phyloP scores from a whole-genome alignment of 2,113 vertebrate species.

The Sturnira hondurensis region DNA sequence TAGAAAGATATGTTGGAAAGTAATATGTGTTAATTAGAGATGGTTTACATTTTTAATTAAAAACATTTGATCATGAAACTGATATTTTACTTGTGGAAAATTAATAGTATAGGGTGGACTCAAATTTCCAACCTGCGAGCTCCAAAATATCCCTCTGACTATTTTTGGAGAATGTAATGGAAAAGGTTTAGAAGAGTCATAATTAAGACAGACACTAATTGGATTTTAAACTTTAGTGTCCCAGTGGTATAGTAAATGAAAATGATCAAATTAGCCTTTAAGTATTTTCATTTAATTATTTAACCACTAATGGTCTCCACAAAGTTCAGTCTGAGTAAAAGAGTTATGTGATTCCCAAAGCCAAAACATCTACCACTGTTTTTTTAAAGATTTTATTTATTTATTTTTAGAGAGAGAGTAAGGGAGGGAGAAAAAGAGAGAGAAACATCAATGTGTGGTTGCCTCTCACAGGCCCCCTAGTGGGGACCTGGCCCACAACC shows the following conservation, averaged over 20 bases:
- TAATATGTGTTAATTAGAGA: background rate
- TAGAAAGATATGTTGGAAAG: background rate
- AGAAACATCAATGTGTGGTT: too few relatives aligned
- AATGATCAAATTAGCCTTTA: background rate
- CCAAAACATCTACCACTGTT: rapidly evolving
- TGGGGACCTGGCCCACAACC: too few relatives aligned
- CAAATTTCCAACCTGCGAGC: background rate
- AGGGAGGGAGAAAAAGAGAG: too few relatives aligned
- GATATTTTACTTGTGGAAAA: background rate
- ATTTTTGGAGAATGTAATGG: background rate
- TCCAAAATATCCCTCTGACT: background rate
- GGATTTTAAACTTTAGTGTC: background rate
- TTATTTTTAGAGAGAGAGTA: too few relatives aligned
- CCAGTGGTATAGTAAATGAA: background rate
- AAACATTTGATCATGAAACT: background rate
- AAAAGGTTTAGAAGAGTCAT: background rate
- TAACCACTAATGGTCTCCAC: background rate
- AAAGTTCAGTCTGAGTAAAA: background rate
- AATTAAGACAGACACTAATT: background rate
- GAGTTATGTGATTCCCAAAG: background rate
- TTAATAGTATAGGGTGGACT: background rate
- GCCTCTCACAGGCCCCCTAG: too few relatives aligned
- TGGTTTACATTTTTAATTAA: background rate
- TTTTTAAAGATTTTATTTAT: too few relatives aligned
- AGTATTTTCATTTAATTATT: background rate